Conservation (phyloP, 2,888 invertebrate species). For the Pomacea canaliculata region DNA sequence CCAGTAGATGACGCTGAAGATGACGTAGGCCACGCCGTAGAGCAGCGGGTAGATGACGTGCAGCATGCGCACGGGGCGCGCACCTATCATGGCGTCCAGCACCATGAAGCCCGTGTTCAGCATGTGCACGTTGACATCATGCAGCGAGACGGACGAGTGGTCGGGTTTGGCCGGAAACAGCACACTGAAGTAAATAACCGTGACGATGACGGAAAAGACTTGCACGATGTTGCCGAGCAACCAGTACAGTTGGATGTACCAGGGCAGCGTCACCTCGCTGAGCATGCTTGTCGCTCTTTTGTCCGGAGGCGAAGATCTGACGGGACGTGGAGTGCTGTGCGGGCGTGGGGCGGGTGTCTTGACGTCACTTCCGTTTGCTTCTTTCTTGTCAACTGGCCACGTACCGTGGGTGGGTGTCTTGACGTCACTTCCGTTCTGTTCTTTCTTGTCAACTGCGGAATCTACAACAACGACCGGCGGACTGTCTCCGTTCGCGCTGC, state of each 20-base stretch:
- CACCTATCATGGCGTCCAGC: slow-evolving; percentile 45
- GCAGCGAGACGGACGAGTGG: background rate
- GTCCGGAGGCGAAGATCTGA: background rate
- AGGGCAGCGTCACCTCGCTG: slow-evolving; percentile 15
- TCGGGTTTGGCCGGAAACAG: slow-evolving; percentile 35
- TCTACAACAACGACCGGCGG: too few relatives aligned
- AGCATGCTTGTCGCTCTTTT: too few relatives aligned
- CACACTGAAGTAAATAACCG: slow-evolving; percentile 54
- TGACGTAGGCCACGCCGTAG: slow-evolving; percentile 46
- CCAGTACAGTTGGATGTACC: slow-evolving; percentile 57
- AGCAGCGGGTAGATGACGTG: slow-evolving; percentile 51
- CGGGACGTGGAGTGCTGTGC: background rate
- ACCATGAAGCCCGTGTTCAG: slow-evolving; percentile 51
- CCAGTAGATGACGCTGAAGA: slow-evolving; percentile 58
- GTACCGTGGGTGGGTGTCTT: background rate
- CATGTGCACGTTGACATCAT: slow-evolving; percentile 53
- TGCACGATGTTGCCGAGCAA: slow-evolving; percentile 46
- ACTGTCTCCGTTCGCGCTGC: too few relatives aligned
- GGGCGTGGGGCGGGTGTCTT: background rate
- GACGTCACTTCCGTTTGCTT: background rate
- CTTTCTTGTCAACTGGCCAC: too few relatives aligned
- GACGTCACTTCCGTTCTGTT: background rate
- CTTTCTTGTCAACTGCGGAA: too few relatives aligned
- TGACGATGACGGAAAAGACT: slow-evolving; percentile 49
- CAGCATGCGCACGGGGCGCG: slow-evolving; percentile 52